phyloP scores from a whole-genome alignment of 2,888 invertebrate species.

The Aphrophora alni region DNA sequence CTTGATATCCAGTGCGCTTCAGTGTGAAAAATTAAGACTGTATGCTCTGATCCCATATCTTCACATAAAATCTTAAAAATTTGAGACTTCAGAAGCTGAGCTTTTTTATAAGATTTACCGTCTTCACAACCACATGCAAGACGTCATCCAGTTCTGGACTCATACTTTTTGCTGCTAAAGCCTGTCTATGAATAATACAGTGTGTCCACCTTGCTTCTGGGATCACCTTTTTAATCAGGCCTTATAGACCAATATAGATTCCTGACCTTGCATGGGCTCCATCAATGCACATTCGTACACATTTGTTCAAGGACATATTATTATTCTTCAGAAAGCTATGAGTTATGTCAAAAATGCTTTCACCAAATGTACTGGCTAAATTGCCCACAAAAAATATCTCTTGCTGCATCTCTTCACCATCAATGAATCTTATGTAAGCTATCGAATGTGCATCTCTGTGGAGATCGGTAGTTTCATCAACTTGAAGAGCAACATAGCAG shows the following conservation, averaged over 20 bases:
- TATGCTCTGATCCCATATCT: neutral
- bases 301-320: neutral
- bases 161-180: slow-evolving; percentile 6
- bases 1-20: too few species aligned
- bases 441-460: too few species aligned
- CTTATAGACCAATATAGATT: neutral
- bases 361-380: neutral
- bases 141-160: neutral
- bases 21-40: too few species aligned
- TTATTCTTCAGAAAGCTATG: neutral
- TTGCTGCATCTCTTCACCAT: too few species aligned
- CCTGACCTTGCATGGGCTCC: neutral
- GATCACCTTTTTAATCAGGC: neutral
- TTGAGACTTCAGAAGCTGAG: neutral
- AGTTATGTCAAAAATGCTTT: neutral
- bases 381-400: too few species aligned
- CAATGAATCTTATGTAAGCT: too few species aligned
- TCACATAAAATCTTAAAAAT: neutral
- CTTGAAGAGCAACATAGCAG: too few species aligned
- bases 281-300: neutral
- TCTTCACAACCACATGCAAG: neutral
- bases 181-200: neutral
- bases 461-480: too few species aligned
- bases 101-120: neutral
- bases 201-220: neutral